Percentiles rank a stretch among this genome's conserved stretches.
These are phyloP conservation scores for Germaria angustata DNA, from an alignment of 2,888 invertebrate species.

Conservation along the genomic window DNA sequence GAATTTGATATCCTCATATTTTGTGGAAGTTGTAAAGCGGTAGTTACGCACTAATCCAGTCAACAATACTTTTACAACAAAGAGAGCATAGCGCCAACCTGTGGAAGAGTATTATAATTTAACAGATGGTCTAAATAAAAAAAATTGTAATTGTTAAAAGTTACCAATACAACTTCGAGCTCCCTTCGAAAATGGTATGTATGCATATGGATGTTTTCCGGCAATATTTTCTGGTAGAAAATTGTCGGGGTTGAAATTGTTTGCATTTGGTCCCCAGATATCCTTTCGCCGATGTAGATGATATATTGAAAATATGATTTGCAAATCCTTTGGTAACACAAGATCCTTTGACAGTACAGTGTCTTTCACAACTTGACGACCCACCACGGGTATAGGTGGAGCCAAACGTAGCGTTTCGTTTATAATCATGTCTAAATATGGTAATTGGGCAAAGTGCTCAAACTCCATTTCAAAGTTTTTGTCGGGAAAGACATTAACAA, in stretches of 20 bases:
- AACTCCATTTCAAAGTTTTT: constrained; percentile 64
- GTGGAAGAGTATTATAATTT: neutral
- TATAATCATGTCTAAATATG: constrained; percentile 68
- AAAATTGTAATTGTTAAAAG: neutral
- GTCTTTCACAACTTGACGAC: constrained; percentile 65
- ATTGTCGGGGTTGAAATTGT: constrained; percentile 70
- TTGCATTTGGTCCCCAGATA: constrained; percentile 71
- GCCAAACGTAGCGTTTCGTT: constrained; percentile 70
- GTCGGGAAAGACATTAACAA: constrained; percentile 65
- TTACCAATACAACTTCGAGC: constrained; percentile 72
- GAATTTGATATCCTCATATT: constrained; percentile 64
- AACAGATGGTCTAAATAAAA: too few species aligned
- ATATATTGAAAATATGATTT: constrained; percentile 67
- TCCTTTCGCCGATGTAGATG: constrained; percentile 68
- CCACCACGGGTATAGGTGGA: constrained; percentile 69
- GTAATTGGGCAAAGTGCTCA: constrained; percentile 58
- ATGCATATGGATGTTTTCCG: constrained; percentile 70
- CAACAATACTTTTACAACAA: constrained; percentile 63
- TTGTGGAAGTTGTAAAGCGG: constrained; percentile 57
- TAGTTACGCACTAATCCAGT: constrained; percentile 65
- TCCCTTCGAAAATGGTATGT: constrained; percentile 73
- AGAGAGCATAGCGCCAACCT: constrained; percentile 70
- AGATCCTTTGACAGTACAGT: constrained; percentile 59
- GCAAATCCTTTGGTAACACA: constrained; percentile 67
- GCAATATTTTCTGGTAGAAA: constrained; percentile 69